Evolutionary conservation across 2,113 vertebrate species (phyloP).

Genomic region (Ophthalmolycus amberensis): DNA sequence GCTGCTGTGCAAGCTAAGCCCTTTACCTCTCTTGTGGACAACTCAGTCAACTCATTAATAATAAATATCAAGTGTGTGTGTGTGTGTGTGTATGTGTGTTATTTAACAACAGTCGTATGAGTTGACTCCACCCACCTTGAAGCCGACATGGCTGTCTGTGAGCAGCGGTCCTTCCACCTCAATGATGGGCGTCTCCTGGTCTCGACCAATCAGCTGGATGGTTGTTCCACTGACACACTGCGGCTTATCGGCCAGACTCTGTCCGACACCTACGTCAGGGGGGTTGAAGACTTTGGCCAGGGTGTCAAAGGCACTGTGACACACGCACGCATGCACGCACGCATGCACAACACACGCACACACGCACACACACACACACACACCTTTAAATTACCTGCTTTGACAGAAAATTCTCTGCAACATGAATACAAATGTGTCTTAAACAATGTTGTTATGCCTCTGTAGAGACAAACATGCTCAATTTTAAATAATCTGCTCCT

Average conservation of each 20-base stretch:
- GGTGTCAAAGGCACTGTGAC: constrained; percentile 95
- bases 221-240: constrained; percentile 88
- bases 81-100: not conserved
- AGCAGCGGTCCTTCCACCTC: constrained; percentile 98
- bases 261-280: constrained; percentile 83
- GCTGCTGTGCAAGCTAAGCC: not conserved
- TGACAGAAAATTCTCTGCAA: not conserved
- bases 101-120: not conserved
- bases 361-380: constrained; percentile 31
- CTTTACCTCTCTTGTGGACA: not conserved
- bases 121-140: constrained; percentile 86
- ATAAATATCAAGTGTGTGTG: no score
- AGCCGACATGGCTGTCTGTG: constrained; percentile 96
- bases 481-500: not conserved
- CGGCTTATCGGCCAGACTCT: constrained; percentile 85
- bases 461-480: not conserved
- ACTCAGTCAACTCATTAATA: not conserved
- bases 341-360: no score
- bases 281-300: constrained; percentile 98
- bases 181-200: constrained; percentile 97
- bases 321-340: no score
- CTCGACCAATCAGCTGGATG: constrained; percentile 96
- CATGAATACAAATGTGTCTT: not conserved
- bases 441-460: not conserved
- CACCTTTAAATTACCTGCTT: constrained; percentile 5